Conservation (phyloP, 2,888 invertebrate genomes). For the Trachelus iudaicus region DNA sequence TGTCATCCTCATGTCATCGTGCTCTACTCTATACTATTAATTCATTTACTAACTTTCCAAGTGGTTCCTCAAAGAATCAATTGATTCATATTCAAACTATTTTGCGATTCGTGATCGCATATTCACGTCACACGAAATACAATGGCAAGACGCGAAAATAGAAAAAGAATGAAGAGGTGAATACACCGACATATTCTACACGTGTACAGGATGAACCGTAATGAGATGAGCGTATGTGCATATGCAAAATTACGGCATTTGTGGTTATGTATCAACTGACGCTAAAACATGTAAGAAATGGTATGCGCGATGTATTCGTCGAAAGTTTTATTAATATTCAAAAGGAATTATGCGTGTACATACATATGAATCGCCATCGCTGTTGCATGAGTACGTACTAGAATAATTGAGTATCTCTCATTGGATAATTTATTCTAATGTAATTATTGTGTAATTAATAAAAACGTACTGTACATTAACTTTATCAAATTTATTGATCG, state of each 20-base stretch:
- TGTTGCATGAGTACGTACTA: background rate
- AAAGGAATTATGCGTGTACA: background rate
- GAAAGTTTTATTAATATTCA: background rate
- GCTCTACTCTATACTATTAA: background rate
- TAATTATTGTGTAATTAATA: slow-evolving; percentile 2
- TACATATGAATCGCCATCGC: background rate
- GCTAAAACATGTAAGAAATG: background rate
- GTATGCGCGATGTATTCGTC: background rate
- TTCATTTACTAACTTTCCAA: background rate
- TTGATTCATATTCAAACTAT: background rate
- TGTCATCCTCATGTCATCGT: background rate
- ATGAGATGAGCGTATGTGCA: background rate
- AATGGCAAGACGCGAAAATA: background rate
- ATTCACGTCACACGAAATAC: background rate
- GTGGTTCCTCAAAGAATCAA: background rate
- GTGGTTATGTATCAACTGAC: background rate
- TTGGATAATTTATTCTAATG: background rate
- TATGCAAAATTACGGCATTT: background rate
- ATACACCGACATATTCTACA: too few species aligned
- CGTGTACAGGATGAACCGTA: background rate
- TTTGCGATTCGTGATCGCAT: background rate
- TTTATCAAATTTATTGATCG: background rate
- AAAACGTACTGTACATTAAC: background rate
- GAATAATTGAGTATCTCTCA: background rate
- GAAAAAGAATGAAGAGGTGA: background rate